Evolutionary conservation across 2,113 vertebrate genomes (phyloP).

Genomic region (Tychaedon coryphoeus): DNA sequence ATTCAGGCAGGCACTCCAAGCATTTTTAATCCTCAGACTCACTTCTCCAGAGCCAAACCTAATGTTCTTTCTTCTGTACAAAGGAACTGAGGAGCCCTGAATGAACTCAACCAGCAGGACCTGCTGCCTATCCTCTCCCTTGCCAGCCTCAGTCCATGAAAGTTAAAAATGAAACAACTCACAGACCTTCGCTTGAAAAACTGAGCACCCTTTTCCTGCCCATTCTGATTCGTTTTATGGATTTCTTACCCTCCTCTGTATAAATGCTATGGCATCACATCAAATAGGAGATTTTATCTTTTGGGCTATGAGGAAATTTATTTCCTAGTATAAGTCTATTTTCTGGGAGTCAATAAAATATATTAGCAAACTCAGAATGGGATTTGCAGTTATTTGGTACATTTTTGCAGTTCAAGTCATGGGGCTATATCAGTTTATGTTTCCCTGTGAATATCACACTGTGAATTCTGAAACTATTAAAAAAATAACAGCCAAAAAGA

Average conservation of each 20-base stretch:
- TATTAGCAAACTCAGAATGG: neutral
- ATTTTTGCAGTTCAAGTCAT: neutral
- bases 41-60: neutral
- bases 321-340: neutral
- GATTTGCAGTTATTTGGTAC: neutral
- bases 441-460: neutral
- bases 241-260: neutral
- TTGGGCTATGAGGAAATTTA: neutral
- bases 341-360: neutral
- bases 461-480: neutral
- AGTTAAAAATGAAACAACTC: neutral
- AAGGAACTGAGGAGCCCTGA: neutral
- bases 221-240: neutral
- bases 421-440: neutral
- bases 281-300: neutral
- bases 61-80: neutral
- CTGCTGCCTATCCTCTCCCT: neutral
- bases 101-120: neutral
- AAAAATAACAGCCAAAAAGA: neutral
- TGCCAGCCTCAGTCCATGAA: neutral
- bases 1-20: neutral
- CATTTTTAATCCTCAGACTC: neutral
- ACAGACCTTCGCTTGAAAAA: neutral
- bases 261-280: neutral
- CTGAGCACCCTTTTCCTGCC: neutral